Evolutionary conservation across 1,140 invertebrate genomes (phyloP), one percentile per base, ranked within the genome.

Genomic region (Eciton burchellii): DNA sequence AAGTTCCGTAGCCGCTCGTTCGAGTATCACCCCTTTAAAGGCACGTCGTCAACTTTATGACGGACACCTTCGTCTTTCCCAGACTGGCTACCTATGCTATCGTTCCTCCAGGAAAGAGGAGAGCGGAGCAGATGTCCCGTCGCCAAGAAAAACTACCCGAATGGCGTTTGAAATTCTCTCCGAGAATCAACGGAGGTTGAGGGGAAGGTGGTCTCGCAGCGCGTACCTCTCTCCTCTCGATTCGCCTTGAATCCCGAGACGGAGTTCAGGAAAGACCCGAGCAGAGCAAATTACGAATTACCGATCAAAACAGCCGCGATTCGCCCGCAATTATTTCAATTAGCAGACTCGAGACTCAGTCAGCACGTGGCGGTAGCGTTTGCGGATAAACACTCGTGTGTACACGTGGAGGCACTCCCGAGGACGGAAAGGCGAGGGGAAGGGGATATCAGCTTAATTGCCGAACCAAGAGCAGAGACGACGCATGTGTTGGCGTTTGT

Each of bases 381-480:
- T 82, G 43, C 45, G 41, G 14, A 12, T 63, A 85, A 82, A 85
- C 49, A 85, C 24, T 57, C 24, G 57, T 24, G 26, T 11, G 11
- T 3, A 21, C 2, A 24, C 0, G 12, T 11, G 12, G 35, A 19
- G 24, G 35, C 19, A 19, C 12, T 14, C 8, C 60, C 16, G n/a
- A 11, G 16, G n/a, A 14, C 11, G 47, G 85, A 65, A 70, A 86
- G 68, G 59, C 60, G 59, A 86, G 59, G 52, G 12, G 63, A 86
- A 86, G 68, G 85, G 74, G 74, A 87, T 82, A 87, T 87, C 87
- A 84, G 60, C 82, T 87, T 87, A 87, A 87, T 87, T 87, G 70
- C 85, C 65, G 49, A 35, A 6, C 82, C 74, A 82, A 35, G 66
- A 49, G n/a, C 14, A 35, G 9, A 72, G n/a, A 21, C 4, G 12